Evolutionary conservation across 2,113 vertebrate species (phyloP), one percentile per base, ranked within the genome.

Genomic region (Campylorhamphus procurvoides): DNA sequence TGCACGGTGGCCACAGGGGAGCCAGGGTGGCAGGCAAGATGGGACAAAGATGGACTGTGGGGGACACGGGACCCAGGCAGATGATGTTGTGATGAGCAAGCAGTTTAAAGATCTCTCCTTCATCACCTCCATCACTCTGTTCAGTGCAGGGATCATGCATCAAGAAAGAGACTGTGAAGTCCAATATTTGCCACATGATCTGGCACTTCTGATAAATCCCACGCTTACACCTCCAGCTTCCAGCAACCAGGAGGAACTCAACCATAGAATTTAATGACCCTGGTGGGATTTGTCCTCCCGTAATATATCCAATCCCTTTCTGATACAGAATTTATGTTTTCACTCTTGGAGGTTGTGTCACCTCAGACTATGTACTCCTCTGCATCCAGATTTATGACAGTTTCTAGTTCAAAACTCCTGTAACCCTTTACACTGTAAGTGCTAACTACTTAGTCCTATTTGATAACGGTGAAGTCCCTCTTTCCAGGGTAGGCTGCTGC

Each of bases 241-340:
- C 46, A 94, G 55, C 40, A 74, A 11, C 50, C 0, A 0, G 14
- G n/a, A 94, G 67, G 75, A 96, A 80, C 53, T 63, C 37, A 50
- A 50, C 29, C 33, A 12, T 63, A 37, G 67, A 85, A 73, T 58
- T 95, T 95, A 93, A 95, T 92, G 39, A 29, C 31, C 37, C 46
- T 69, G 22, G 15, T 72, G 44, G n/a, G 62, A 90, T 69, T 90
- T 88, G 9, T 63, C 50, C 49, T 94, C 50, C 50, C 56, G 88
- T 95, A 92, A 90, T 88, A 92, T 93, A 66, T 77, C 58, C 37
- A 85, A 7, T 69, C 37, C 25, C 46, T 85, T 87, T 83, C 90
- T 90, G 71, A 83, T 53, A 50, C 6, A 73, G 71, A 90, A 93
- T 94, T 94, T 94, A 93, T 66, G 46, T 60, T 90, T 73, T 90